These are phyloP conservation scores for Papilio polytes DNA, from an alignment of 1,140 invertebrate genomes.

Conservation along the genomic window DNA sequence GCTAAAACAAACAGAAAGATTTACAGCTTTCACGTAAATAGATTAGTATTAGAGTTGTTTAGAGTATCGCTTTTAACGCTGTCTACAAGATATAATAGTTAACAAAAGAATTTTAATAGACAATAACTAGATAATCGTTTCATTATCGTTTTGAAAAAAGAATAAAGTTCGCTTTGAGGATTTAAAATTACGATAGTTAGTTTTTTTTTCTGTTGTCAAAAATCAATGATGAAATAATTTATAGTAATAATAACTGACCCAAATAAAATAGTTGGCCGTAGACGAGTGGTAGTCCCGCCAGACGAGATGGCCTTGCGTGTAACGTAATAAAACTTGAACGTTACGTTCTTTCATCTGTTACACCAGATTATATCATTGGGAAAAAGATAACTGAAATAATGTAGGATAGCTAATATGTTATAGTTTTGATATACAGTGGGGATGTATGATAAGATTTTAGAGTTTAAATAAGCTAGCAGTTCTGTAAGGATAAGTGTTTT, in stretches of 20 bases:
- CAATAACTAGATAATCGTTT: not conserved
- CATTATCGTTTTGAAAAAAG: not conserved
- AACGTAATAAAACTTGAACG: not conserved
- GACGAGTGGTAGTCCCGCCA: not conserved
- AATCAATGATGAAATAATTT: not conserved
- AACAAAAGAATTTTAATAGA: not conserved
- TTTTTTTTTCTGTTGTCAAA: not conserved
- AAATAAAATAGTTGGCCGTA: constrained; percentile 1
- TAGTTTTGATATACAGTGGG: not conserved
- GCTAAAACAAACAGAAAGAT: constrained; percentile 23
- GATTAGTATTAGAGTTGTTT: constrained; percentile 12
- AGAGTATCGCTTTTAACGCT: not conserved
- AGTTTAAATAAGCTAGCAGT: not conserved
- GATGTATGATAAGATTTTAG: not conserved
- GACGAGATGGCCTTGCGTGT: not conserved
- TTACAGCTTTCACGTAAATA: constrained; percentile 30
- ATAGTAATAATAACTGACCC: constrained; percentile 12
- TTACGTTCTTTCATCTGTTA: not conserved
- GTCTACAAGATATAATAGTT: not conserved
- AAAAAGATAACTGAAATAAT: not conserved
- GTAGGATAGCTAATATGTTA: not conserved
- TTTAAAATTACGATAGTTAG: too few relatives aligned
- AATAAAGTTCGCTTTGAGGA: too few relatives aligned
- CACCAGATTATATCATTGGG: not conserved
- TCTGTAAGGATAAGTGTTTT: too few relatives aligned